phyloP scores from a whole-genome alignment of 2,797 vertebrate genomes.

The Sphenopsis melanotis region DNA sequence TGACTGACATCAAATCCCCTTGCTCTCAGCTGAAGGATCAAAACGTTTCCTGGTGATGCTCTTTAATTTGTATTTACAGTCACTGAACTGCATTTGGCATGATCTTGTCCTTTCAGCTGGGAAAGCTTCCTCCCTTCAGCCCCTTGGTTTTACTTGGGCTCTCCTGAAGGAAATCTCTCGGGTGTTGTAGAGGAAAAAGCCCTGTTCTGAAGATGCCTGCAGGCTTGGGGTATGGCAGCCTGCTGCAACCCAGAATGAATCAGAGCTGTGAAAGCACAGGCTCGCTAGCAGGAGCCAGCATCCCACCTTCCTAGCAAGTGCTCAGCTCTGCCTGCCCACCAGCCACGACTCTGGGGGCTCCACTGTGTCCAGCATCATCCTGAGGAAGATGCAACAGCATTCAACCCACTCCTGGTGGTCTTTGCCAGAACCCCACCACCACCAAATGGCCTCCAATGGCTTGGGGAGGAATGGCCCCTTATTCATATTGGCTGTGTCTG shows the following conservation, averaged over 20 bases:
- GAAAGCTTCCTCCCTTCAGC: neutral
- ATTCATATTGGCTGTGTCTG: rapidly evolving
- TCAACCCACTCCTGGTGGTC: neutral
- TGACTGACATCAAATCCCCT: neutral
- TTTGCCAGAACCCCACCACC: neutral
- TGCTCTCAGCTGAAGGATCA: neutral
- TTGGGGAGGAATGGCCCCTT: neutral
- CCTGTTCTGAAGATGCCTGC: neutral
- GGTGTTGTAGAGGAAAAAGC: neutral
- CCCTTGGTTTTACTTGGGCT: neutral
- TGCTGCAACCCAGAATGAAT: neutral
- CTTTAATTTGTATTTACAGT: neutral
- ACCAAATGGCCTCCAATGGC: neutral
- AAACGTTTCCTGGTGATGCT: rapidly evolving
- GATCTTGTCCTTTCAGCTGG: neutral
- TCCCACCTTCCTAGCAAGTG: neutral
- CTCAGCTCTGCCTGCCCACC: neutral
- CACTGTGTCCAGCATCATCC: neutral
- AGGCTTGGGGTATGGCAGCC: neutral
- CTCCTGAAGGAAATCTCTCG: rapidly evolving
- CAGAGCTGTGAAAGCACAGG: constrained; percentile 33
- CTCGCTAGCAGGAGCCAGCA: neutral
- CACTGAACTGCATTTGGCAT: neutral
- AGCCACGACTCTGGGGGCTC: neutral
- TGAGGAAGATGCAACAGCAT: rapidly evolving